Base-by-base conservation (phyloP, 2,113 vertebrate genomes). In the Sapajus apella region DNA sequence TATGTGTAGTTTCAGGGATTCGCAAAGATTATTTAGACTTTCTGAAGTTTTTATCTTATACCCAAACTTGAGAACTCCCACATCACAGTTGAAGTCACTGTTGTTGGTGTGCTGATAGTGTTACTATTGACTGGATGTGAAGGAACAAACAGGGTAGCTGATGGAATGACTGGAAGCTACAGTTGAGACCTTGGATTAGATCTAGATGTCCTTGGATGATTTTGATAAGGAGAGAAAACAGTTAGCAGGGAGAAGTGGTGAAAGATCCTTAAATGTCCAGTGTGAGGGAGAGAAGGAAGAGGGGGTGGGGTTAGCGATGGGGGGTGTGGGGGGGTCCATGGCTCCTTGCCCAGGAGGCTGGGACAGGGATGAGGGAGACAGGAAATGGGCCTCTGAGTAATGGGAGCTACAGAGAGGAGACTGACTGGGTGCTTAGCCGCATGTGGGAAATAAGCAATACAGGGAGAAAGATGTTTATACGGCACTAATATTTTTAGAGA, bases 21-120 rank as follows among this genome's bases (percentile, higher is more conserved):
- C 94, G 37, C 30, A 72, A 85, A 56, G 37, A 87, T 84, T 94
- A 35, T 64, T 97, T 95, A 91, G 91, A 82, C 25, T 92, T 94
- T 12, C 13, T 40, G 25, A 64, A 25, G 79, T 75, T 94, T 90
- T 95, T 45, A 30, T 75, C 81, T 89, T 80, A 25, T 52, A 18
- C 7, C 18, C 45, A 64, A 52, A 45, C 81, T 85, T 87, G 27
- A 64, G 72, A 80, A 56, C 47, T 75, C 11, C 6, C 13, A 30
- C 18, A 12, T 82, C 73, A 73, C 30, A 13, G 20, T 30, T 23
- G 47, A 73, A 97, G 25, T 43, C 52, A 17, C 6, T 20, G 1
- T 77, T 27, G 23, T 32, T 40, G 23, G 30, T 68, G 7, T 80
- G 30, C 58, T 76, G 72, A 91, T 83, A n/a, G 43, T 58, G 56